Percentiles rank a stretch among this genome's conserved stretches.
Conservation (phyloP, 2,113 vertebrate genomes). For the Antechinus flavipes region DNA sequence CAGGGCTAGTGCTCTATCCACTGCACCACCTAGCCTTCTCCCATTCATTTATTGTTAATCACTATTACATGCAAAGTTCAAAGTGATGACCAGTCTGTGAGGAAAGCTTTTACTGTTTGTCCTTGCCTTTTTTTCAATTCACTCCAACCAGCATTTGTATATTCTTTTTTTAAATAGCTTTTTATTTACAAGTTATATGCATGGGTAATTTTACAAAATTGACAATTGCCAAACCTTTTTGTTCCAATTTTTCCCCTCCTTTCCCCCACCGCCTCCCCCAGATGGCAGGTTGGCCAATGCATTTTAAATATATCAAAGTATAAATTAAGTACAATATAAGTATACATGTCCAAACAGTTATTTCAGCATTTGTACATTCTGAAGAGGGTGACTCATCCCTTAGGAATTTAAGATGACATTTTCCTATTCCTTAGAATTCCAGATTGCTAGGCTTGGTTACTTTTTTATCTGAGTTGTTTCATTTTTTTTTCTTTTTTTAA, state of each 20-base stretch:
- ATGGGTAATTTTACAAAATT: too few relatives aligned
- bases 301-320: too few relatives aligned
- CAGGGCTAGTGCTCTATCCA: too few relatives aligned
- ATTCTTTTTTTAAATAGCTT: too few relatives aligned
- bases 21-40: too few relatives aligned
- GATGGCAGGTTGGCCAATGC: too few relatives aligned
- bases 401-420: background rate
- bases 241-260: too few relatives aligned
- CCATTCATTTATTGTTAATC: background rate
- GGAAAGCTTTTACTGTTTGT: background rate
- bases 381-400: background rate
- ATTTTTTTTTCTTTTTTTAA: conserved; percentile 6
- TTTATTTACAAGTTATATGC: too few relatives aligned
- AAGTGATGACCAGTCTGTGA: background rate
- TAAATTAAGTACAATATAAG: too few relatives aligned
- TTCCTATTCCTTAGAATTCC: conserved; percentile 29
- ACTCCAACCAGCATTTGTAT: background rate
- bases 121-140: background rate
- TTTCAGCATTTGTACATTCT: background rate
- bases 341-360: too few relatives aligned
- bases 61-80: background rate
- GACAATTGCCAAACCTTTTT: too few relatives aligned
- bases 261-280: too few relatives aligned
- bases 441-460: background rate
- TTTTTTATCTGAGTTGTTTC: conserved; percentile 32